A percentile compares a stretch with the other conserved stretches of the same genome.
Evolutionary conservation across 53 echinoderm and acorn worm species (phyloP).

Genomic region (Astropecten irregularis): DNA sequence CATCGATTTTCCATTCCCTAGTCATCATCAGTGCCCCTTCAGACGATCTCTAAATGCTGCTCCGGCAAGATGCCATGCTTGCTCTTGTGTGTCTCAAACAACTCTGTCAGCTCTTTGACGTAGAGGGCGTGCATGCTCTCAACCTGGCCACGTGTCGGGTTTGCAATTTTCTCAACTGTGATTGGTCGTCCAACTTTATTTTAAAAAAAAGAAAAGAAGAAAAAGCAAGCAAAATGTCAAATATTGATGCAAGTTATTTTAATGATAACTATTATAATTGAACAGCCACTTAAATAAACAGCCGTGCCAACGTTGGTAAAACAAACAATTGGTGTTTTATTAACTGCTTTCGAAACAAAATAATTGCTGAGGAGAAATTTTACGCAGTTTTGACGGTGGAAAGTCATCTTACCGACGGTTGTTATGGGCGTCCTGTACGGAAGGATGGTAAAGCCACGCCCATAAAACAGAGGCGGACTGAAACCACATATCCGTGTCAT

Average conservation of each 20-base stretch:
- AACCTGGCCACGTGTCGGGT: conserved; percentile 77
- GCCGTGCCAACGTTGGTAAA: no score
- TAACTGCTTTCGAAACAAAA: no score
- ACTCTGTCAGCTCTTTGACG: conserved; percentile 60
- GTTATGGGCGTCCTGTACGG: conserved; percentile 83
- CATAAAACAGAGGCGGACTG: conserved; percentile 75
- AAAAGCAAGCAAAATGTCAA: no score
- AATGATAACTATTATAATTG: no score
- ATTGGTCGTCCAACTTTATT: conserved; percentile 82
- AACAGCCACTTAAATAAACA: no score
- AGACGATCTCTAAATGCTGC: conserved; percentile 16
- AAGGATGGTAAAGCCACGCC: conserved; percentile 78
- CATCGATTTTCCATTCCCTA: no score
- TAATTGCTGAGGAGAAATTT: no score
- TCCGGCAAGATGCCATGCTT: conserved; percentile 72
- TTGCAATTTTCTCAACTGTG: conserved; percentile 69
- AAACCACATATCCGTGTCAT: conserved; percentile 68
- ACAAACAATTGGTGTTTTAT: no score
- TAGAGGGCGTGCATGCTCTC: conserved; percentile 72
- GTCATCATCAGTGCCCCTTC: no score
- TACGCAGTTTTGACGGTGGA: no score
- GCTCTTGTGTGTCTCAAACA: conserved; percentile 81
- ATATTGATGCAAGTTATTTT: no score
- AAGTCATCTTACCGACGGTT: conserved; percentile 73
- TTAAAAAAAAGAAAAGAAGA: neutral